Evolutionary conservation across 2,113 vertebrate genomes (phyloP), one percentile per base, ranked within the genome.

Genomic region (Pseudopipra pipra): DNA sequence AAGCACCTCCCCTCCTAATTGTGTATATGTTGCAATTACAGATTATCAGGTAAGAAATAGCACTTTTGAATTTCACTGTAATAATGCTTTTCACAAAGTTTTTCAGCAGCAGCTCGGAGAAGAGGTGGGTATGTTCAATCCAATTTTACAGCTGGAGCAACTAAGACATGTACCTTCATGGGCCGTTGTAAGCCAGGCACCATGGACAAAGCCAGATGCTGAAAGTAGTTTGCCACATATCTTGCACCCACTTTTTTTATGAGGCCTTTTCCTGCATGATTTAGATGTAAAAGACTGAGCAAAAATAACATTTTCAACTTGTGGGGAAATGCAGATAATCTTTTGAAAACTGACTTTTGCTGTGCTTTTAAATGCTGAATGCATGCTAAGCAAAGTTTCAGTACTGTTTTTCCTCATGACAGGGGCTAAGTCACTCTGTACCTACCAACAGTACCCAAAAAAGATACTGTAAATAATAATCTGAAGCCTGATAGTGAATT

Each of bases 1-100:
- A 98, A 98, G 67, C 98, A 98, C 87, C 98, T 98, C 87, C 98
- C 98, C 41, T 98, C 98, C 15, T 98, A 98, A 96, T 95, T 55
- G 17, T 55, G 55, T 46, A 3, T 73, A 4, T 54, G 54, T 70
- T 91, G 56, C 85, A 87, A 83, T 78, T 80, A 59, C 37, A 41
- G 85, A 91, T 91, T 74, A 21, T 14, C 91, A 97, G 98, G 98
- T 98, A 95, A 98, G 98, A 81, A 83, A 61, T 21, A 52, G 8
- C 28, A 81, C 49, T n/a, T 84, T 72, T 73, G 59, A 93, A 61
- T 95, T 90, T 76, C 71, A 20, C 44, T 31, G 20, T 81, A 87
- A 62, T 94, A 75, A 66, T 52, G n/a, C 28, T 71, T 91, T 74
- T 72, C 44, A 82, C 27, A 87, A 43, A 71, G 7, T 25, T 89